Base-by-base conservation (phyloP, 2,113 vertebrate species). In the Hypocryptadius cinnamomeus region DNA sequence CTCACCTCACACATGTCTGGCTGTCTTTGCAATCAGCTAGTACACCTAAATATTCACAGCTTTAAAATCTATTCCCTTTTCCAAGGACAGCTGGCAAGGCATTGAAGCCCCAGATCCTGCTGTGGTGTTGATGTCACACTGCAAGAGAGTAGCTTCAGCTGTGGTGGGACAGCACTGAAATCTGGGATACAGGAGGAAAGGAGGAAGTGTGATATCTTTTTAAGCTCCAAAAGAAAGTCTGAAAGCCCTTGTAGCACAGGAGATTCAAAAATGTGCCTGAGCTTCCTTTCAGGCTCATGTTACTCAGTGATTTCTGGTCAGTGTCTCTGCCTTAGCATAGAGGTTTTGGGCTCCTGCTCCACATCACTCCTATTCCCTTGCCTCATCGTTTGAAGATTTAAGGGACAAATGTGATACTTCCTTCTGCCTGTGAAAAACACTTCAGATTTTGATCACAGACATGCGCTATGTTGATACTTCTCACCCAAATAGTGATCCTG, bases 1-100 rank as follows among this genome's bases (percentile, higher is more conserved):
- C 73, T 95, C 73, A 20, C 44, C 30, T 90, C 94, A 89, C 93
- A 86, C 28, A 13, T 60, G 48, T 88, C 77, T 90, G 85, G 59
- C 89, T 94, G 64, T 59, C 83, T 92, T 85, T 7, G 30, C 39
- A 66, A 28, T 94, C 53, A 50, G 9, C 64, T 70, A 81, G 44
- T 92, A 72, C 79, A 86, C 60, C 79, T 83, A 71, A 88, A 85
- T 76, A 79, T 15, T 79, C 84, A 59, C 77, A 84, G 88, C 60
- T 89, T 96, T 92, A 53, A 79, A 87, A 94, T 79, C 76, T 70
- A 27, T 87, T 87, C 48, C 33, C 51, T 89, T 93, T 93, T 87
- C 91, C 45, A 90, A 90, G 71, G 72, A 85, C 28, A 93, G 40
- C 53, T 94, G 83, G 77, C 69, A 73, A 83, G 69, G 42, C 66